A percentile compares a stretch with the other conserved stretches of the same genome.
Evolutionary conservation across 1,140 invertebrate species (phyloP).

Genomic region (Babylonia areolata): DNA sequence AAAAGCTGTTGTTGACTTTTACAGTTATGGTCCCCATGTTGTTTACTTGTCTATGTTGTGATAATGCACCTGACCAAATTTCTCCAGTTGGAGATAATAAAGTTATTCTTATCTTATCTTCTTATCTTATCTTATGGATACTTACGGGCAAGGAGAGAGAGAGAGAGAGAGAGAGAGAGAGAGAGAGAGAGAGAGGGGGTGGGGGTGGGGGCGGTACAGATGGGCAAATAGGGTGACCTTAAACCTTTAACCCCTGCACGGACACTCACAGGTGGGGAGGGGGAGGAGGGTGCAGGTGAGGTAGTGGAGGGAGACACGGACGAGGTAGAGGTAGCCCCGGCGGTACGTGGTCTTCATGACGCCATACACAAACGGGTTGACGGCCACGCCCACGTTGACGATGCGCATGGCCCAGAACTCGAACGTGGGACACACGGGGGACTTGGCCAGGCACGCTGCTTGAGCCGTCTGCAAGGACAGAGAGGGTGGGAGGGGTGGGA

Average conservation of each 20-base stretch:
- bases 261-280: constrained; percentile 20
- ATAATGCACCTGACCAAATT: too few species aligned
- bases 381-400: constrained; percentile 39
- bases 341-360: constrained; percentile 46
- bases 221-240: not conserved
- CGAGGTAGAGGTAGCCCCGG: constrained; percentile 40
- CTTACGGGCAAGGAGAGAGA: not conserved
- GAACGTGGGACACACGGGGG: constrained; percentile 18
- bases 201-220: too few species aligned
- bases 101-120: too few species aligned
- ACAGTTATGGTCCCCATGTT: too few species aligned
- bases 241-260: too few species aligned
- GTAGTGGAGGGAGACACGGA: constrained; percentile 34
- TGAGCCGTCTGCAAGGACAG: constrained; percentile 34
- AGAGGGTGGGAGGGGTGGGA: too few species aligned
- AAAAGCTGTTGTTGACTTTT: too few species aligned
- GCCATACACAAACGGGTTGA: constrained; percentile 43
- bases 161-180: not conserved
- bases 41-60: too few species aligned
- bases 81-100: too few species aligned
- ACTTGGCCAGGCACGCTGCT: constrained; percentile 30
- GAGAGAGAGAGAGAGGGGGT: too few species aligned
- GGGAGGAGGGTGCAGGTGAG: constrained; percentile 31
- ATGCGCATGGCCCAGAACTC: constrained; percentile 44
- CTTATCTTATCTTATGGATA: not conserved